phyloP scores from a whole-genome alignment of 2,113 vertebrate species.

The Hipposideros armiger region DNA sequence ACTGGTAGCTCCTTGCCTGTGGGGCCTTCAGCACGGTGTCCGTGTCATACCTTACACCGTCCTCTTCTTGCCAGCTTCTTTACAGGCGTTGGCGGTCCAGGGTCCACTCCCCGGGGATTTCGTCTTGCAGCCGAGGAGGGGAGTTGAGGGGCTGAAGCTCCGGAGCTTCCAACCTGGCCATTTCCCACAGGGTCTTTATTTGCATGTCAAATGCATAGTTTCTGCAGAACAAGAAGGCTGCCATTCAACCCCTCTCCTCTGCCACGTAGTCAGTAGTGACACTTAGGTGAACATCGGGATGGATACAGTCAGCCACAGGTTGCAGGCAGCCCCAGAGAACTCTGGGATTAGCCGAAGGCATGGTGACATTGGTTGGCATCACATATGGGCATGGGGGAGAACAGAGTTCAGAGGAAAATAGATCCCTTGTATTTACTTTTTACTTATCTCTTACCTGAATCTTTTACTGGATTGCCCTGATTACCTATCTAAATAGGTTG shows the following conservation, averaged over 20 bases:
- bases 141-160: background rate
- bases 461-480: background rate
- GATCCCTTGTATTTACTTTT: background rate
- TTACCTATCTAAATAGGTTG: background rate
- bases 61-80: background rate
- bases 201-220: background rate
- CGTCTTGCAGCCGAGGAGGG: background rate
- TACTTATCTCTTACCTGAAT: background rate
- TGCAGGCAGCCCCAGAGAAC: background rate
- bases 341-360: background rate
- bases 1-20: slow-evolving; percentile 28
- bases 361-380: background rate
- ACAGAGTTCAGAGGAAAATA: background rate
- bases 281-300: background rate
- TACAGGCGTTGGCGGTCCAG: background rate
- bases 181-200: background rate
- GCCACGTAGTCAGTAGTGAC: background rate
- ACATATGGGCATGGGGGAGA: background rate
- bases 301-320: background rate
- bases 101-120: background rate
- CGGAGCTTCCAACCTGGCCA: background rate
- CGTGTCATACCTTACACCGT: background rate
- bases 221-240: slow-evolving; percentile 27
- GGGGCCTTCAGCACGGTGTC: background rate
- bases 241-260: background rate